Evolutionary conservation across 2,113 vertebrate species (phyloP), one percentile per base, ranked within the genome.

Genomic region (Cottus gobio): DNA sequence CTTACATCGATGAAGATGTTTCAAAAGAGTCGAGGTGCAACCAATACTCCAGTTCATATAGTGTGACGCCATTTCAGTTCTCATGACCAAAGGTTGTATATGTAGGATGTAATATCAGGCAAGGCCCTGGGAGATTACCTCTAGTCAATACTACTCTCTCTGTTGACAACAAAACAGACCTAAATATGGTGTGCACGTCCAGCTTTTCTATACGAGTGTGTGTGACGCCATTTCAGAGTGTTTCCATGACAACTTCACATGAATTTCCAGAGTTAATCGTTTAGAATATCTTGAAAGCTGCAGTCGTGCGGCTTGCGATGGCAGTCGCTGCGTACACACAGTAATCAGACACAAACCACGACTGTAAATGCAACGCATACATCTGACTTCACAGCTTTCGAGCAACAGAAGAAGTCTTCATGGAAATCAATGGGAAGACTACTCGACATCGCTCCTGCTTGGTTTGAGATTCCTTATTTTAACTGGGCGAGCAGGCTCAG

Each of bases 211-310:
- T 31, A 70, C 20, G 30, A 18, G 4, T 42, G 37, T 56, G 56
- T 63, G 28, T 52, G 46, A 62, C 1, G 11, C 50, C 4, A 22
- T 75, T 24, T 42, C 24, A 9, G 46, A 75, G 30, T 26, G 71
- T 91, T 78, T 85, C 82, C 83, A 85, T 84, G 87, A 87, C 83
- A 89, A 87, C 76, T 69, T 85, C 56, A 58, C 48, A 65, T 61
- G 57, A 86, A 69, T 80, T 80, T 42, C 52, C 48, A 57, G 28
- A 71, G 60, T 44, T 71, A 71, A 85, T 75, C 68, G 24, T 79
- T 77, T 15, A 30, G 44, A 72, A 57, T 54, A 39, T 26, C 10
- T n/a, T 28, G 66, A 80, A 63, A 62, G 63, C 61, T 52, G 42
- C 42, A 13, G 20, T 39, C 79, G 52, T 3, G 15, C 65, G 8